Base-by-base conservation (phyloP, 2,113 vertebrate genomes). In the Pterocles burchelli region DNA sequence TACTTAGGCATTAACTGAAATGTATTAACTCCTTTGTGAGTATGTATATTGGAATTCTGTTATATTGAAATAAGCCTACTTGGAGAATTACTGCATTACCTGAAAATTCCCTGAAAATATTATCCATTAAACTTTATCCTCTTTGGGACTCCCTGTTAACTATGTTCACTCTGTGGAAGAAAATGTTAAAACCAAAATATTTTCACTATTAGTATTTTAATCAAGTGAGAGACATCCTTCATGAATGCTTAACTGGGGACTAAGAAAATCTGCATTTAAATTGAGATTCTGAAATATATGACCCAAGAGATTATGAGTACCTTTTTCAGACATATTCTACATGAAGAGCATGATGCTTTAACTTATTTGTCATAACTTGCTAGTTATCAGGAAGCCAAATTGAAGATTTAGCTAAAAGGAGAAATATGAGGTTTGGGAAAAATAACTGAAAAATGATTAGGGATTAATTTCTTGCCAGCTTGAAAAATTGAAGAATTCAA, bases 211-310 rank as follows among this genome's bases (percentile, higher is more conserved):
- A 21, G 45, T 81, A 88, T 97, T 98, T 96, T 96, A 97, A 97
- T 98, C 96, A 97, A 97, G 79, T 88, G 76, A 95, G 87, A 96
- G 70, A 81, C 38, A 74, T 96, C 76, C 80, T 87, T 89, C 61
- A 72, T 38, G 73, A 33, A 78, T 95, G 41, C 31, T 96, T 92
- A 94, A 95, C 93, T 29, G 16, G 85, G 74, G 82, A 97, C 61
- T 95, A 97, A 89, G 95, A 97, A 97, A 97, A 97, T 98, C 95
- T 98, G 95, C 96, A 98, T 98, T 98, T 97, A 98, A 96, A 98
- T 97, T 97, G 95, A 96, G 72, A 82, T 95, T 97, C 79, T 85
- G 81, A 97, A 97, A 92, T 95, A 80, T 89, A 87, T 93, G 96
- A 71, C 90, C 79, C 71, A 94, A 91, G 94, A 93, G 61, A 89